Evolutionary conservation across 2,888 invertebrate genomes (phyloP), one percentile per base, ranked within the genome.

Genomic region (Ceramica pisi): DNA sequence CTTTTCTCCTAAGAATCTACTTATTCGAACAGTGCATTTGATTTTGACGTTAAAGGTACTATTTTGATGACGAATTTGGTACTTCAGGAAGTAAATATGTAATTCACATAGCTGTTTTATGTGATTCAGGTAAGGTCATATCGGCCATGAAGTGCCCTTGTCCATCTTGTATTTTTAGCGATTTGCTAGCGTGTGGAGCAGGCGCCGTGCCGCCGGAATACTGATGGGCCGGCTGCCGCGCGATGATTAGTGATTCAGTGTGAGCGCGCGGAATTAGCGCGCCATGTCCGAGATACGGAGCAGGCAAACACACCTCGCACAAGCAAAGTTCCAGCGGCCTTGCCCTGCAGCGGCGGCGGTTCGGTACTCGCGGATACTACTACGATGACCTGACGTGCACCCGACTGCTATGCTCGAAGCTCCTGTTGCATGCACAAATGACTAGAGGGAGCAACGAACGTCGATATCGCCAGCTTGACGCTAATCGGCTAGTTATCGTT

Each of bases 211-310:
- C 82, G 80, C 76, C 87, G 85, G 95, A 93, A 95, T 95, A 95
- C 94, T 94, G 95, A 95, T 95, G 86, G 81, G 76, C 82, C 79
- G 59, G 78, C 80, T 86, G 83, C 85, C 81, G 82, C 78, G 71
- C 53, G 68, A 76, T 88, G 88, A 94, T 95, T 95, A 95, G 87
- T 88, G 82, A 95, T 95, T 94, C 95, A 84, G 87, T 80, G 86
- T 90, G 90, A 85, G 93, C 92, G 94, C 88, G 85, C 95, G 95
- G 95, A 95, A 95, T 95, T 93, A 95, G 94, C 92, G 88, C 92
- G 88, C 81, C 67, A 78, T 83, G 92, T 93, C 92, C 92, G 93
- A 94, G 93, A 90, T 89, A 89, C 86, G 90, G 91, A 88, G 90
- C 87, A 89, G 80, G 83, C 82, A 84, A 82, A 84, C 67, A 69